Evolutionary conservation across 2,113 vertebrate species (phyloP), one percentile per base, ranked within the genome.

Genomic region (Gopherus flavomarginatus): DNA sequence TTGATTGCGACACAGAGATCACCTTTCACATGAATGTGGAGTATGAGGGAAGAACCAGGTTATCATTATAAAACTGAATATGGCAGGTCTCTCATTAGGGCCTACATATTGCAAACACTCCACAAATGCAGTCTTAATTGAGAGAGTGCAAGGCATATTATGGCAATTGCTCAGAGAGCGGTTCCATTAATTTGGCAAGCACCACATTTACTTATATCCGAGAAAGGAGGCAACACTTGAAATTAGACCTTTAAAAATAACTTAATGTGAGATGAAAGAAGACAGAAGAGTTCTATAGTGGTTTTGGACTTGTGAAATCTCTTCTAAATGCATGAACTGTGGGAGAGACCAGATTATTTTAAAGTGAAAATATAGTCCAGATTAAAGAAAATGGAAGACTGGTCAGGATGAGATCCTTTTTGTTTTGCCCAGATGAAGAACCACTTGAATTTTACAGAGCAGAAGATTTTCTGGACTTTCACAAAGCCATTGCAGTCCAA

Each of bases 201-300:
- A 22, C 2, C 1, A 50, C 56, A 75, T 91, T 0, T 54, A 56
- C 57, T 0, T 54, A 56, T 54, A 2, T 56, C 19, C 5, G 17
- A 26, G 2, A 14, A 29, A 88, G 21, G 35, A 35, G 59, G 8
- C 16, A 65, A 65, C 13, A 31, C 10, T 29, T 1, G 3, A 47
- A 87, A 14, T 0, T 8, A 3, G 59, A 31, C 7, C 26, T 85
- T 90, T 52, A 49, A 81, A 81, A 90, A 0, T 11, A 77, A 57
- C 21, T 38, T 79, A 87, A 50, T 44, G 22, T 29, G 27, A 91
- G 8, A 69, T 84, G 14, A 80, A 47, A 62, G 5, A 83, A 56
- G 52, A 69, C 11, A 82, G 5, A 5, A 29, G 24, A 2, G 3
- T 21, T 80, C 81, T 75, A 22, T 81, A 35, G 17, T 80, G 29